Base-by-base conservation (phyloP, 2,888 invertebrate genomes). In the Epicampocera succincta region DNA sequence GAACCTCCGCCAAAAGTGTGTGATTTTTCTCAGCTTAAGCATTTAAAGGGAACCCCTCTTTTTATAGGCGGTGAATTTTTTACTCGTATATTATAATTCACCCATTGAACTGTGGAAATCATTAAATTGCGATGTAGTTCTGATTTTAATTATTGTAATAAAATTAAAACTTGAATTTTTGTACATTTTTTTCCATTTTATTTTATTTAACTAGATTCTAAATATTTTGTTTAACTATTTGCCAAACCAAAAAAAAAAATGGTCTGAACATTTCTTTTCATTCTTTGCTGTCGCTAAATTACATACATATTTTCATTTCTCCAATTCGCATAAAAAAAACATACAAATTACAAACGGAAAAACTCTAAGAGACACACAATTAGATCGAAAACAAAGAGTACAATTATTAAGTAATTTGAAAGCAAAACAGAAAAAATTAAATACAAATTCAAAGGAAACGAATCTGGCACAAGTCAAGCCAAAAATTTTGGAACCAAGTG, bases 201-300 rank as follows among this genome's bases (percentile, higher is more conserved):
- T 80, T 81, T 82, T 82, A 82, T 82, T 78, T 82, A 78, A 78
- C 71, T 78, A 82, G 46, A 71, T 50, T 69, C 73, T 81, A 81
- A 73, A 73, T 74, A 69, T 81, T 81, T 81, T 73, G 40, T 80
- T 81, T 81, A 82, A 74, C 81, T 77, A 80, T 73, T 76, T 73
- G 56, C 60, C 46, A 50, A 80, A 66, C 71, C 80, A 80, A 65
- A 75, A 60, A 29, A 52, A 76, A 68, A 71, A n/a, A n/a, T n/a
- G 76, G 72, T 81, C 50, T 11, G 38, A 9, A 4, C 3, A 8
- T 33, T 5, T 33, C 33, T 33, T 33, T 33, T 33, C 3, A 6
- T 33, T 6, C 1, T 33, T 33, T 33, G 1, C 8, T 33, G 33
- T 6, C 8, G 33, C 33, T 33, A 33, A 33, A 61, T 71, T 71